Conservation (phyloP, 2,888 invertebrate genomes). For the Phlogophora meticulosa region DNA sequence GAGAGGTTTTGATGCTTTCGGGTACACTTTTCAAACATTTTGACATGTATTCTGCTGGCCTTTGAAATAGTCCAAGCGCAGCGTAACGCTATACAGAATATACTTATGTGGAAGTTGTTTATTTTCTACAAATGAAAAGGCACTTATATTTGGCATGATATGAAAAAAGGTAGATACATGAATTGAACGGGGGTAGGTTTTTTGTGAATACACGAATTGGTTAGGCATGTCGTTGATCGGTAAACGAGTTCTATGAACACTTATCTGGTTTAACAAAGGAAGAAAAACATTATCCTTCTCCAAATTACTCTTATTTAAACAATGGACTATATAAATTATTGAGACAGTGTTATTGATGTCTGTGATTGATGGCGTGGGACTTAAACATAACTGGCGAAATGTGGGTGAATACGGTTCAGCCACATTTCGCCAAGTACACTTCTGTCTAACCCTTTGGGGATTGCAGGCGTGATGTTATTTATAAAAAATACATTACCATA, state of each 20-base stretch:
- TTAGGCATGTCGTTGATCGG: not conserved
- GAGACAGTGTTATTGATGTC: too few species aligned
- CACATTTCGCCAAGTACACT: too few species aligned
- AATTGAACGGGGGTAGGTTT: slow-evolving; percentile 30
- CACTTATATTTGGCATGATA: slow-evolving; percentile 58
- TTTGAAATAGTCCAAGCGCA: slow-evolving; percentile 71
- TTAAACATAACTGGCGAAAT: too few species aligned
- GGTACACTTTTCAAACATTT: slow-evolving; percentile 78
- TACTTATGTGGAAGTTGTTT: slow-evolving; percentile 64
- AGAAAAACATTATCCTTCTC: too few species aligned
- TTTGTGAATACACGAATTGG: not conserved
- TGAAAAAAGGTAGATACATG: slow-evolving; percentile 35
- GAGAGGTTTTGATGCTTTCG: slow-evolving; percentile 74
- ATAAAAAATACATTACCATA: too few species aligned
- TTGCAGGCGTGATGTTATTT: too few species aligned
- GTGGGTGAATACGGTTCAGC: too few species aligned
- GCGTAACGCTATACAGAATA: slow-evolving; percentile 61
- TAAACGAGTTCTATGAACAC: not conserved
- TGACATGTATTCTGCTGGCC: slow-evolving; percentile 76
- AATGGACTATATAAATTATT: too few species aligned
- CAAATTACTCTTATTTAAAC: too few species aligned
- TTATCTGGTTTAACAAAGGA: not conserved
- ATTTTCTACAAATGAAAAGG: slow-evolving; percentile 65
- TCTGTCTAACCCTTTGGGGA: too few species aligned
- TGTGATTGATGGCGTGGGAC: too few species aligned